These are phyloP conservation scores for Pygocentrus nattereri DNA, from an alignment of 2,797 vertebrate genomes.

Conservation along the genomic window DNA sequence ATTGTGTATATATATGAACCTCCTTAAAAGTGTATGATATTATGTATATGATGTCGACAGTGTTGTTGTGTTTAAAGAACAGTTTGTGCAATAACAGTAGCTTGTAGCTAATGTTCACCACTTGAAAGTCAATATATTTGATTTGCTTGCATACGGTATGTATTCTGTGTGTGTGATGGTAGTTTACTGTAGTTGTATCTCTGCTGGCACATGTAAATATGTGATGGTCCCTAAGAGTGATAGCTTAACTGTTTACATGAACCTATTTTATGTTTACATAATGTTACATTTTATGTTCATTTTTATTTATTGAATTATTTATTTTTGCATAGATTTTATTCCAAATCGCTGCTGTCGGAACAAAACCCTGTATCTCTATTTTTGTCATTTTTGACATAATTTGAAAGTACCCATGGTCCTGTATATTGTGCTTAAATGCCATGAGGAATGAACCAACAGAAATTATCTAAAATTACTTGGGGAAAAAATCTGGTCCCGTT, in stretches of 20 bases:
- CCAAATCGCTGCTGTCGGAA: too few species aligned
- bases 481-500: too few species aligned
- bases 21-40: background rate
- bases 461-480: too few species aligned
- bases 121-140: background rate
- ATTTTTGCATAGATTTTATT: background rate
- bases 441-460: too few species aligned
- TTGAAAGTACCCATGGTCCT: too few species aligned
- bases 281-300: background rate
- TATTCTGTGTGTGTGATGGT: background rate
- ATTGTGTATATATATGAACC: background rate
- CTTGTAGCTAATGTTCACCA: background rate
- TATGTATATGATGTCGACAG: background rate
- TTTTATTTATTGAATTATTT: constrained; percentile 1
- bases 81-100: constrained; percentile 1
- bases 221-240: background rate
- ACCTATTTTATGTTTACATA: background rate
- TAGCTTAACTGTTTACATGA: background rate
- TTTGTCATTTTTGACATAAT: too few species aligned
- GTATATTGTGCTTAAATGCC: too few species aligned
- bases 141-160: background rate
- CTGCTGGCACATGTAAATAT: background rate
- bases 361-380: too few species aligned
- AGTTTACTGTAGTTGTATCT: background rate
- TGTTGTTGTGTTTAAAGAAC: background rate